phyloP scores from a whole-genome alignment of 2,888 invertebrate genomes.

The Drosophila tripunctata region DNA sequence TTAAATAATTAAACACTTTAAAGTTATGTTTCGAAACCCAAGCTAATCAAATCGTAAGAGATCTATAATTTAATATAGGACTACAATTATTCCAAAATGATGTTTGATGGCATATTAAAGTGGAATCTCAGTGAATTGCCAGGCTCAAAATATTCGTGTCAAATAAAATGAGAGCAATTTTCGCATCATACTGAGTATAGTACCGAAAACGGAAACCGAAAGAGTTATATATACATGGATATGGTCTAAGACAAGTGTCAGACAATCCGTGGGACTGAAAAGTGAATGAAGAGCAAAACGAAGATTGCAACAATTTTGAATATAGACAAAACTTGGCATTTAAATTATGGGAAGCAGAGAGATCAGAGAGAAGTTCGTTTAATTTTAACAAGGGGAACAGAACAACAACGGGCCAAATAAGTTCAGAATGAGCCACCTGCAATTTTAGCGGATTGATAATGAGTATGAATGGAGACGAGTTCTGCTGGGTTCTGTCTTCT shows the following conservation, averaged over 20 bases:
- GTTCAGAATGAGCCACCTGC: constrained; percentile 60
- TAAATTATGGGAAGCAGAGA: constrained; percentile 84
- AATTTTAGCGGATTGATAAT: constrained; percentile 39
- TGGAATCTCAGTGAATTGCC: constrained; percentile 21
- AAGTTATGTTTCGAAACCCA: not conserved
- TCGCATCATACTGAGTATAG: constrained; percentile 57
- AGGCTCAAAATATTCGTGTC: constrained; percentile 46
- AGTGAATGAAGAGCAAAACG: constrained; percentile 10
- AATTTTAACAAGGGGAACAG: no score
- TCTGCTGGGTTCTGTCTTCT: no score
- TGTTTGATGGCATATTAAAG: not conserved
- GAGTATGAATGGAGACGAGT: constrained; percentile 8
- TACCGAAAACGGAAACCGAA: constrained; percentile 21
- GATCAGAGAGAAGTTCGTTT: constrained; percentile 59
- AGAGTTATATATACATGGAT: constrained; percentile 1
- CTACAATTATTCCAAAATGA: not conserved
- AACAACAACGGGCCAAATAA: no score
- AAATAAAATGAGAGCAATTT: constrained; percentile 63
- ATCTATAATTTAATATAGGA: constrained; percentile 4
- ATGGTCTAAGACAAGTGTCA: constrained; percentile 43
- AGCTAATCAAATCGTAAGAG: not conserved
- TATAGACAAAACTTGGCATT: constrained; percentile 84
- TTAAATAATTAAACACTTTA: no score
- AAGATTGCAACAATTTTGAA: constrained; percentile 75
- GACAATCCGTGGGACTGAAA: constrained; percentile 54